These are phyloP conservation scores for Agriopis aurantiaria DNA, from an alignment of 2,888 invertebrate species.

Conservation along the genomic window DNA sequence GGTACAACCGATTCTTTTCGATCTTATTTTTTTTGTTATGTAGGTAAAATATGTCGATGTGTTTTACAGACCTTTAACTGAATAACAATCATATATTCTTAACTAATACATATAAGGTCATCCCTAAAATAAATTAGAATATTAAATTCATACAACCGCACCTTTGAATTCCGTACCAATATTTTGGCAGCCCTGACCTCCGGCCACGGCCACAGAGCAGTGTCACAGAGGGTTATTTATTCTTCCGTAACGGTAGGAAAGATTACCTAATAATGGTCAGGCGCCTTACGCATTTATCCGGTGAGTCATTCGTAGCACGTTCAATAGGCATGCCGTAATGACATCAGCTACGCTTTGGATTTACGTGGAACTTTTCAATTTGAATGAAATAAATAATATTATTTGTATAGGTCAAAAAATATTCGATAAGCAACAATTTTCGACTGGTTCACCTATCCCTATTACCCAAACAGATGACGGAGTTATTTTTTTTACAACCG, in stretches of 20 bases:
- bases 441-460: too few relatives aligned
- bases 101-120: neutral
- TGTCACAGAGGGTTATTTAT: slow-evolving; percentile 53
- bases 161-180: slow-evolving; percentile 35
- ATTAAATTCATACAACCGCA: slow-evolving; percentile 17
- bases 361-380: neutral
- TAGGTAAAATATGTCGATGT: too few relatives aligned
- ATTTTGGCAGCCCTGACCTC: slow-evolving; percentile 55
- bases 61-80: too few relatives aligned
- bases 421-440: too few relatives aligned
- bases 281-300: slow-evolving; percentile 32
- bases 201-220: slow-evolving; percentile 39
- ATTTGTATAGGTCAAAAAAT: too few relatives aligned
- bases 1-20: too few relatives aligned
- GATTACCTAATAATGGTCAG: slow-evolving; percentile 27
- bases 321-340: slow-evolving; percentile 12
- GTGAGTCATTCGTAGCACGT: slow-evolving; percentile 33
- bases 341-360: slow-evolving; percentile 17
- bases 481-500: too few relatives aligned
- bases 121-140: slow-evolving; percentile 7
- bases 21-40: too few relatives aligned
- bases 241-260: slow-evolving; percentile 40
- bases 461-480: too few relatives aligned
- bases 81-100: too few relatives aligned
- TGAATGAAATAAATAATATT: neutral